Evolutionary conservation across 2,797 vertebrate genomes (phyloP).

Genomic region (Gymnodraco acuticeps): DNA sequence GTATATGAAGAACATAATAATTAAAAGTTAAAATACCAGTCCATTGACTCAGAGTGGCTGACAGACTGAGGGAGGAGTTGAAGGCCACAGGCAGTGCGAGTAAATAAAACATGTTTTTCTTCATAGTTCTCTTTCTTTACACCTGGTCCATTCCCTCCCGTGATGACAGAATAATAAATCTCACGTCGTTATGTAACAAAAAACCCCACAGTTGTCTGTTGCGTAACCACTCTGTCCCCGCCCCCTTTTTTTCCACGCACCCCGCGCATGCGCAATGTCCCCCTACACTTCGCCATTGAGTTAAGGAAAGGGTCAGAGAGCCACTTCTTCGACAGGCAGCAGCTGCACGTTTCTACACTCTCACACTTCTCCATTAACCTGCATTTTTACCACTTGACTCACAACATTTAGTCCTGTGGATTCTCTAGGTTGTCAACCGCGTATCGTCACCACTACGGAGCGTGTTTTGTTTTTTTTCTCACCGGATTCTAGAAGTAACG

Average conservation of each 20-base stretch:
- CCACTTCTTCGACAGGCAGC: conserved; percentile 65
- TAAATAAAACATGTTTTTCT: neutral
- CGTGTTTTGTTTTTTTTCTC: conserved; percentile 44
- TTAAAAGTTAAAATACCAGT: no score
- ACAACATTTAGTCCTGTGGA: conserved; percentile 12
- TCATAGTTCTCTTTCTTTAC: neutral
- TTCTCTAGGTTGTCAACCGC: conserved; percentile 28
- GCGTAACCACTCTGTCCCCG: conserved; percentile 74
- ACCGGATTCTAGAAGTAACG: conserved; percentile 65
- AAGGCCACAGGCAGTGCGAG: no score
- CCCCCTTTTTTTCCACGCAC: conserved; percentile 24
- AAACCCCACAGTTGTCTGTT: conserved; percentile 63
- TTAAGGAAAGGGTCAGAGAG: conserved; percentile 80
- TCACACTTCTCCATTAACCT: conserved; percentile 47
- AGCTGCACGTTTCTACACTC: conserved; percentile 61
- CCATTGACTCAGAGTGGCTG: no score
- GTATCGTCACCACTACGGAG: conserved; percentile 1
- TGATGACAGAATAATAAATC: conserved; percentile 48
- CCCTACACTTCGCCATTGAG: conserved; percentile 82
- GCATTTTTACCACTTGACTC: conserved; percentile 38
- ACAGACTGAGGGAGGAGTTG: no score
- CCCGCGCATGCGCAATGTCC: conserved; percentile 64
- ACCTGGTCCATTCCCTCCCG: neutral
- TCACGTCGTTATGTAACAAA: conserved; percentile 76
- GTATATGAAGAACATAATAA: no score